Conservation (phyloP, 1,140 invertebrate genomes). For the Zaprionus vittiger region DNA sequence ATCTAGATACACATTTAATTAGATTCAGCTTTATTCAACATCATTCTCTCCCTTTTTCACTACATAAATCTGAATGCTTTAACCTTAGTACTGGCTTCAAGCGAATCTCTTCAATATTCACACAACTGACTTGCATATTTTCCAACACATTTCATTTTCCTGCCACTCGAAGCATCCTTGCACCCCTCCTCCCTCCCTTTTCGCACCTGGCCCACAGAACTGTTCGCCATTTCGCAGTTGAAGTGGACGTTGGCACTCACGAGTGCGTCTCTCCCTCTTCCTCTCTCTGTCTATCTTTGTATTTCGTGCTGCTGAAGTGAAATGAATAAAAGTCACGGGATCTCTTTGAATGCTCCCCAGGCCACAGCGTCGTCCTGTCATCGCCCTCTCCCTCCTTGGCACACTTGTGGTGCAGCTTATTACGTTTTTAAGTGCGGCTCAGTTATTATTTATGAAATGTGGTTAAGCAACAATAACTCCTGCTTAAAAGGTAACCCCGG, state of each 20-base stretch:
- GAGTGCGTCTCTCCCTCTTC: not conserved
- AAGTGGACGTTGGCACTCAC: constrained; percentile 37
- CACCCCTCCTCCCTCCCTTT: constrained; percentile 1
- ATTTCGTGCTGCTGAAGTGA: constrained; percentile 23
- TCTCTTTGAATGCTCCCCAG: not conserved
- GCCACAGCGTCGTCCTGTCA: not conserved
- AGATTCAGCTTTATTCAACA: not conserved
- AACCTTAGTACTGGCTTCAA: not conserved
- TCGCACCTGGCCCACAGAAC: constrained; percentile 26
- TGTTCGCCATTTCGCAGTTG: constrained; percentile 34
- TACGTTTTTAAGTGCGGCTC: constrained; percentile 69
- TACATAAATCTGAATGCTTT: not conserved
- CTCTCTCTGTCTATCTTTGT: not conserved
- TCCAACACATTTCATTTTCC: constrained; percentile 45
- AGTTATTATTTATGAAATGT: constrained; percentile 65
- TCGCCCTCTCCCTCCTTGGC: not conserved
- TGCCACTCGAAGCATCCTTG: constrained; percentile 8
- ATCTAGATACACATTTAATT: not conserved
- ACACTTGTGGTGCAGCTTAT: constrained; percentile 55
- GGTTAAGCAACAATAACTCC: constrained; percentile 31
- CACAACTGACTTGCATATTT: constrained; percentile 33
- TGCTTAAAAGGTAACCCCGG: constrained; percentile 35
- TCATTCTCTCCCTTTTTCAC: not conserved
- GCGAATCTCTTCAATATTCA: constrained; percentile 9
- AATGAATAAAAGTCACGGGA: constrained; percentile 47